A percentile compares a stretch with the other conserved stretches of the same genome.
Conservation (phyloP, 2,797 vertebrate species). For the Acanthiza pusilla region DNA sequence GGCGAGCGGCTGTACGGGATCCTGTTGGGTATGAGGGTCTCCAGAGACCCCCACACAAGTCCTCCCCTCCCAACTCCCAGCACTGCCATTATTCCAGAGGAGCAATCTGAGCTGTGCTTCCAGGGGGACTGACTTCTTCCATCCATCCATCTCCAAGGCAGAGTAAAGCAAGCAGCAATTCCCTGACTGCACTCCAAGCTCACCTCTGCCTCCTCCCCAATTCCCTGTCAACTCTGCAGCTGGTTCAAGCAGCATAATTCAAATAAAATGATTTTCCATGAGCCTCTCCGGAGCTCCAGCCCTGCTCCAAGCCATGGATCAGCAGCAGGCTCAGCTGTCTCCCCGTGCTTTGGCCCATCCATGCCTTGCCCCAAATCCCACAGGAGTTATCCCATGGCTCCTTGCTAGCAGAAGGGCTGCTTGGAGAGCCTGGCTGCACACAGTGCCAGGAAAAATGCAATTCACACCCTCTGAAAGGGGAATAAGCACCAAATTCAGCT, state of each 20-base stretch:
- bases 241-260: background rate
- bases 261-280: background rate
- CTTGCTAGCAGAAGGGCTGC: background rate
- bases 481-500: background rate
- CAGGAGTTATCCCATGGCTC: fast-evolving
- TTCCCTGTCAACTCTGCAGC: background rate
- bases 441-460: background rate
- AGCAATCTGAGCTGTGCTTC: background rate
- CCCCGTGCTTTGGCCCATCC: background rate
- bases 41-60: background rate
- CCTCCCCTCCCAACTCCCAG: background rate
- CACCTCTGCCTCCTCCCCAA: background rate
- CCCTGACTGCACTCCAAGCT: background rate
- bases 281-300: background rate
- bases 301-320: fast-evolving
- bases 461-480: background rate
- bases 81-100: background rate
- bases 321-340: fast-evolving
- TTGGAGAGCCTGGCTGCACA: background rate
- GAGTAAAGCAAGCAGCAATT: background rate
- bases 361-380: background rate
- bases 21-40: background rate
- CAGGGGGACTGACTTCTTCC: background rate
- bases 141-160: background rate
- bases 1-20: background rate